Evolutionary conservation across 2,797 vertebrate genomes (phyloP), one percentile per base, ranked within the genome.

Genomic region (Salarias fasciatus): DNA sequence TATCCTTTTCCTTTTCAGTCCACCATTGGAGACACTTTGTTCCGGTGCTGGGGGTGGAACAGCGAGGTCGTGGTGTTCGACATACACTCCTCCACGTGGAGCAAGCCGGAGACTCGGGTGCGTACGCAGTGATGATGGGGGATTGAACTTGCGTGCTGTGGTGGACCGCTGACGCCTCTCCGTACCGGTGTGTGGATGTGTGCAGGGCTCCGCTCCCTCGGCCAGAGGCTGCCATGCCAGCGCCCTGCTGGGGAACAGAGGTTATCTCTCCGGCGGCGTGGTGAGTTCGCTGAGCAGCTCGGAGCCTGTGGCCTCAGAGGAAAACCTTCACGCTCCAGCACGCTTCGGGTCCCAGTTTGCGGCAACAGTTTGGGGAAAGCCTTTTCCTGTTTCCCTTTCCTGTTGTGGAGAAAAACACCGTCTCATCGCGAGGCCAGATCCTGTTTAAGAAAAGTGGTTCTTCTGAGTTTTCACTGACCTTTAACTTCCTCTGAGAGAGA

Each of bases 11-110:
- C 5, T 4, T 56, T 69, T 12, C 6, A 93, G 92, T 54, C 77
- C 0, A 86, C 75, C 0, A 88, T 88, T 10, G 90, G 89, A 24
- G 63, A 79, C 12, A 74, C 75, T 0, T 63, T 86, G 12, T 90
- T 90, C 7, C 77, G 84, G 65, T 98, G 93, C 82, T 97, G 95
- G 94, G 97, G 97, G 11, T 99, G 97, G 96, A 97, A 96, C 86
- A 98, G 95, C 24, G 97, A 99, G 60, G 94, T 98, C 42, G 89
- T 94, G 37, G 88, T 96, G 6, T 99, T 95, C 86, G 94, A 98
- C 64, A 93, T 94, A 2, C 82, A 75, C 9, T 88, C 89, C 1
- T 78, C 88, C 42, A 93, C 92, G 0, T 99, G 96, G 97, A 94
- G 88, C 80, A 84, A 91, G 53, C 96, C 96, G 6, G 72, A 89